These are phyloP conservation scores for Hoplodrina ambigua DNA, from an alignment of 2,888 invertebrate species.

Conservation along the genomic window DNA sequence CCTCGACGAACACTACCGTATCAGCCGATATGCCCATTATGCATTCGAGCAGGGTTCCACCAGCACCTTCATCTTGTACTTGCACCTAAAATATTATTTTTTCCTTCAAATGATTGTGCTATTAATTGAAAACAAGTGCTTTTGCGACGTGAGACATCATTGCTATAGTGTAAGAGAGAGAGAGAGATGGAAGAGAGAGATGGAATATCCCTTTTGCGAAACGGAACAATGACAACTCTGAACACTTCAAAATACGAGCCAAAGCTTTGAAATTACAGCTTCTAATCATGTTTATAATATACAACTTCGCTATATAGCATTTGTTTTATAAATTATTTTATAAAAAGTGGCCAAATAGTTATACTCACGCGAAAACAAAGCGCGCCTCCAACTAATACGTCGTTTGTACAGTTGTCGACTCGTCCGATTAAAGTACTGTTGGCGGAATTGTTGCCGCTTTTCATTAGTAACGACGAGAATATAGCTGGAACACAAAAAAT, in stretches of 20 bases:
- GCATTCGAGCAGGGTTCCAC: constrained; percentile 92
- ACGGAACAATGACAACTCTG: background rate
- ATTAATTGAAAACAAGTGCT: too few species aligned
- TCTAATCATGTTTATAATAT: background rate
- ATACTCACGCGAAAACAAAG: constrained; percentile 95
- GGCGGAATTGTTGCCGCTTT: constrained; percentile 93
- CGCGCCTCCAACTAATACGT: constrained; percentile 94
- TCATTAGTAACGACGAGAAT: constrained; percentile 91
- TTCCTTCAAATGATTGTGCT: background rate
- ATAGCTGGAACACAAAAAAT: constrained; percentile 90
- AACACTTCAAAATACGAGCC: background rate
- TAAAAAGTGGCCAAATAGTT: background rate
- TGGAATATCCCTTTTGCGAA: too few species aligned
- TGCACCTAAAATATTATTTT: constrained; percentile 89
- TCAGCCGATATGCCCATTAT: constrained; percentile 97
- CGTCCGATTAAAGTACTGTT: constrained; percentile 92
- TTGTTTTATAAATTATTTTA: background rate
- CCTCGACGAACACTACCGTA: constrained; percentile 96
- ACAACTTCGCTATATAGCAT: background rate
- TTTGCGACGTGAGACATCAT: background rate
- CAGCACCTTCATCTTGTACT: constrained; percentile 89
- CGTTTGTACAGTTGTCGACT: constrained; percentile 91
- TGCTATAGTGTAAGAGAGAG: background rate
- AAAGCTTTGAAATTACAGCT: background rate
- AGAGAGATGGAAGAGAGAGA: too few species aligned